Evolutionary conservation across 2,888 invertebrate genomes (phyloP), one percentile per base, ranked within the genome.

Genomic region (Parelbella ahira): DNA sequence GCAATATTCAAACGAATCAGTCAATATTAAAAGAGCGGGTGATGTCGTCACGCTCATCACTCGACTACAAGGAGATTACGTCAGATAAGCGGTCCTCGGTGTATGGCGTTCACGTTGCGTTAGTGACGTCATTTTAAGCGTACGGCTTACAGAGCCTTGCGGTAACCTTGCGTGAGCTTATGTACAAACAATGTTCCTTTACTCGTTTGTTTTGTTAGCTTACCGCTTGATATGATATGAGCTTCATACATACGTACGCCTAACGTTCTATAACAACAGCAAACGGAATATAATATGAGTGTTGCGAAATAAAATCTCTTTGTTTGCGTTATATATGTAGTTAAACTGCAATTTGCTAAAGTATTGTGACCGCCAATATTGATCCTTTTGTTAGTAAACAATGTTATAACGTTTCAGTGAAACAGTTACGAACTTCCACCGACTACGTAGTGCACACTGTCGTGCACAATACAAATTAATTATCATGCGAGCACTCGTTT

Each of bases 1-100:
- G 24, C 15, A 10, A 36, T 18, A 6, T 18, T 15, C 18, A 15
- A 9, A 29, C 29, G 7, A 18, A 15, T 18, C 9, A 29, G 15
- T 6, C 15, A 9, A 8, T 8, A 9, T 18, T 32, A 30, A 39
- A 32, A 38, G 24, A 32, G 30, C 12, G 18, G 24, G 24, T 25
- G 24, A 32, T n/a, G n/a, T n/a, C 24, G 19, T 32, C 12, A 8
- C 29, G n/a, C n/a, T n/a, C 29, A 12, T 32, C 32, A 39, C 18
- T 39, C 8, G 39, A 39, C 25, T 39, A 39, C 39, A 39, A 32
- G 32, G 32, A 39, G 39, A 39, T 39, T 39, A 39, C 8, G 25
- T 11, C 19, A 32, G 39, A 39, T 39, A 30, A 30, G 29, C 29
- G 38, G 38, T 38, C 12, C 30, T 3, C 24, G 24, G 2, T 23